Conservation (phyloP, 2,888 invertebrate species). For the Lasioglossum villosulum region DNA sequence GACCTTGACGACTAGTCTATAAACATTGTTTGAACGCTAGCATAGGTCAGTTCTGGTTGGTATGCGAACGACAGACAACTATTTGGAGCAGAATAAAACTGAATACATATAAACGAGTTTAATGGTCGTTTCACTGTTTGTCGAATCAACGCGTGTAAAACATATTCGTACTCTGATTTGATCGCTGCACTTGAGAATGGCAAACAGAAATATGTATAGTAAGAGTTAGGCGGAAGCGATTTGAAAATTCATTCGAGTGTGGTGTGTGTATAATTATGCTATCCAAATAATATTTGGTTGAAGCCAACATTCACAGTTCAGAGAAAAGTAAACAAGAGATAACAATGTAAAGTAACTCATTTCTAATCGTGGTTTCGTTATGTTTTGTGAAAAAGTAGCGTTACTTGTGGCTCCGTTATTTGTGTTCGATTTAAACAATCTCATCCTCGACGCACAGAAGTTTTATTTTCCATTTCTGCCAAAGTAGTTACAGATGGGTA, state of each 20-base stretch:
- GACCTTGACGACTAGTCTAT: neutral
- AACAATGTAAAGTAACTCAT: neutral
- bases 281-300: neutral
- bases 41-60: neutral
- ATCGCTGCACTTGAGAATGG: neutral
- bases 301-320: neutral
- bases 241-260: neutral
- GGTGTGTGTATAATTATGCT: neutral
- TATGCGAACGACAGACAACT: neutral
- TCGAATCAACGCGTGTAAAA: neutral
- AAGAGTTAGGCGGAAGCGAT: neutral
- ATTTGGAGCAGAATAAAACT: conserved; percentile 4
- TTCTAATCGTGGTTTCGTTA: neutral
- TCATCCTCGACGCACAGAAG: neutral
- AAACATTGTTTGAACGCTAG: conserved; percentile 12
- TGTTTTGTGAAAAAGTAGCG: no score
- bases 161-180: neutral
- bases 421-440: neutral
- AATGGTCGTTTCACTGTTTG: neutral
- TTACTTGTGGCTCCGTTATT: neutral
- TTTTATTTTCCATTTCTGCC: neutral
- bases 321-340: neutral
- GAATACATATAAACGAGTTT: conserved; percentile 3
- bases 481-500: neutral
- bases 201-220: neutral